These are phyloP conservation scores for Trachelus stipa DNA, from an alignment of 2,888 invertebrate species.

Conservation along the genomic window DNA sequence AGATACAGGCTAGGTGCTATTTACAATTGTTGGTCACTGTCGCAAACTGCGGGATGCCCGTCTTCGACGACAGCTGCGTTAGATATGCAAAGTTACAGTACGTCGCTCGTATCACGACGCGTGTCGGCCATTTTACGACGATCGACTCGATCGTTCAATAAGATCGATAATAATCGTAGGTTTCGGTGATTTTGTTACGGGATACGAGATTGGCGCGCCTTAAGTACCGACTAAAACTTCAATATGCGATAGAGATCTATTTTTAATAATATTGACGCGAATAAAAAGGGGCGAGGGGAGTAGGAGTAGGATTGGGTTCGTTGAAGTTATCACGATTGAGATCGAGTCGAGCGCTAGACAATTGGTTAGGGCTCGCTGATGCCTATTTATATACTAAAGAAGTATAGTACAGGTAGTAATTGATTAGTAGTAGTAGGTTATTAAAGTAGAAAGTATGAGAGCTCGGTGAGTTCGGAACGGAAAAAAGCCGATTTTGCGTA, in stretches of 20 bases:
- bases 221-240: too few relatives aligned
- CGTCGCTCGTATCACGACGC: slow-evolving; percentile 35
- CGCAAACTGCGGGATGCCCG: slow-evolving; percentile 37
- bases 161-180: background rate
- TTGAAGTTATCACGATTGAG: background rate
- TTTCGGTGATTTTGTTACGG: too few relatives aligned
- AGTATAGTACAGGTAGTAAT: slow-evolving; percentile 32
- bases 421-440: slow-evolving; percentile 30
- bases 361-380: too few relatives aligned
- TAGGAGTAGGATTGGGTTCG: background rate
- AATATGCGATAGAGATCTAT: too few relatives aligned
- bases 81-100: slow-evolving; percentile 51
- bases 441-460: slow-evolving; percentile 29
- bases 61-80: slow-evolving; percentile 42
- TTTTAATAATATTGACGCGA: background rate
- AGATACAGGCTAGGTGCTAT: slow-evolving; percentile 53
- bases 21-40: slow-evolving; percentile 58
- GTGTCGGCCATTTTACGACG: slow-evolving; percentile 23
- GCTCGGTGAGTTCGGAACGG: too few relatives aligned
- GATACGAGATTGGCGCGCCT: too few relatives aligned
- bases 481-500: too few relatives aligned
- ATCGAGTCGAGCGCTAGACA: too few relatives aligned
- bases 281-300: background rate
- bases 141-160: slow-evolving; percentile 18
- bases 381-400: slow-evolving; percentile 34